Conservation (phyloP, 1,140 invertebrate genomes). For the Bombus superbus region DNA sequence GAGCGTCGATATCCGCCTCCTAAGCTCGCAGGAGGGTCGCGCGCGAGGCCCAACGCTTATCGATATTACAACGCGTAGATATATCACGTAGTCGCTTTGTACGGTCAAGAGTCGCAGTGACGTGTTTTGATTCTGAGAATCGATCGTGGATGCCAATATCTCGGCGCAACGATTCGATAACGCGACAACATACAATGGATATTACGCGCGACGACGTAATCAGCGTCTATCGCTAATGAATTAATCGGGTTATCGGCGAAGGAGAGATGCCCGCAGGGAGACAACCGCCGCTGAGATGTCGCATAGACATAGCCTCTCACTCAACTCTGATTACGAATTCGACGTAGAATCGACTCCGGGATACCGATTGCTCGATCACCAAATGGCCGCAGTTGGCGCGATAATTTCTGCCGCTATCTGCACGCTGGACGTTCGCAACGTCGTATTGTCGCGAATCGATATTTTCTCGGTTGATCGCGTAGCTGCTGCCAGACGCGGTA, state of each 20-base stretch:
- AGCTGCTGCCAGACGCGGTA: background rate
- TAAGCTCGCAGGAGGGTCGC: background rate
- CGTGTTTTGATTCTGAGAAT: background rate
- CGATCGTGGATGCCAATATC: conserved; percentile 36
- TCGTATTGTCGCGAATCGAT: no score
- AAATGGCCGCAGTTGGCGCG: background rate
- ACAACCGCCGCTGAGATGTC: conserved; percentile 13
- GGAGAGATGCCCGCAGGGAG: conserved; percentile 34
- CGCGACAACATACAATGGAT: conserved; percentile 42
- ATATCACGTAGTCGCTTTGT: conserved; percentile 2
- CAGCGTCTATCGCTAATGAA: conserved; percentile 63
- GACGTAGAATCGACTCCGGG: background rate
- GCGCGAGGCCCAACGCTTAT: background rate
- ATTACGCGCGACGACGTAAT: conserved; percentile 63
- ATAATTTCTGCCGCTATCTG: background rate
- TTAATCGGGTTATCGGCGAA: conserved; percentile 62
- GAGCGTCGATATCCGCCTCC: background rate
- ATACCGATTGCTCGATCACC: conserved; percentile 20
- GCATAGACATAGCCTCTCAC: background rate
- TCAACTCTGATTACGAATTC: conserved; percentile 21
- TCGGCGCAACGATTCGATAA: conserved; percentile 49
- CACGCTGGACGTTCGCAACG: background rate
- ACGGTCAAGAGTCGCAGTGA: background rate
- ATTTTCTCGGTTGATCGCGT: no score
- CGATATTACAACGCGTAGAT: background rate